phyloP scores from a whole-genome alignment of 2,113 vertebrate genomes.

The Syngnathoides biaculeatus region DNA sequence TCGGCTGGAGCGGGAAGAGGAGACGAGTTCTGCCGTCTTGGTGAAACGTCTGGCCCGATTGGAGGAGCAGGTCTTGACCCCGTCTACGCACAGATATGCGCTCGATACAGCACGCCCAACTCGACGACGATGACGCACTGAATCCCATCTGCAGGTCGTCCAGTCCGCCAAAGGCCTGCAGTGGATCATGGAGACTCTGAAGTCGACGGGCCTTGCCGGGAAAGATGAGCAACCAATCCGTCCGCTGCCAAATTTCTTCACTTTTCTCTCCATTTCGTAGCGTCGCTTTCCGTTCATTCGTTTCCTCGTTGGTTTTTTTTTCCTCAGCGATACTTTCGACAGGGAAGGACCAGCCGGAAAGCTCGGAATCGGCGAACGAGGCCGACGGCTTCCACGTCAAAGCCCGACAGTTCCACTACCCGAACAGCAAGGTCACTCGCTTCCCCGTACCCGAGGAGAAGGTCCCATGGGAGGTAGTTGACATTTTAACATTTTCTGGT shows the following conservation, averaged over 20 bases:
- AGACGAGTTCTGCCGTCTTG: constrained; percentile 63
- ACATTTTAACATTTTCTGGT: neutral
- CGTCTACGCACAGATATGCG: neutral
- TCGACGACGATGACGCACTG: neutral
- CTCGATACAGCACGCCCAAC: neutral
- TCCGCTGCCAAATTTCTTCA: constrained; percentile 58
- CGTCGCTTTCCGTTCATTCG: neutral
- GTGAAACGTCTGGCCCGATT: constrained; percentile 75
- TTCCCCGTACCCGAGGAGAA: constrained; percentile 94
- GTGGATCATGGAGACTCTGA: constrained; percentile 82
- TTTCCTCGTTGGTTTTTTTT: neutral
- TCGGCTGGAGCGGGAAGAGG: constrained; percentile 73
- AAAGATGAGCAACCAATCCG: constrained; percentile 61
- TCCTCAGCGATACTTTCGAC: constrained; percentile 17
- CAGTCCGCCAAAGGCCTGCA: constrained; percentile 77
- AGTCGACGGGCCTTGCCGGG: constrained; percentile 60
- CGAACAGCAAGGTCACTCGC: constrained; percentile 67
- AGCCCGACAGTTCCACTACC: constrained; percentile 80
- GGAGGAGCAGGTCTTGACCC: constrained; percentile 83
- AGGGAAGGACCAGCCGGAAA: constrained; percentile 37
- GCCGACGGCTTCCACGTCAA: constrained; percentile 64
- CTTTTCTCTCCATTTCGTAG: neutral
- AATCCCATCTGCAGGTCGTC: constrained; percentile 64
- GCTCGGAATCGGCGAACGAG: constrained; percentile 22
- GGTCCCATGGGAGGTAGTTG: constrained; percentile 88